These are phyloP conservation scores for Lasioglossum villosulum DNA, from an alignment of 2,888 invertebrate genomes.

Conservation along the genomic window DNA sequence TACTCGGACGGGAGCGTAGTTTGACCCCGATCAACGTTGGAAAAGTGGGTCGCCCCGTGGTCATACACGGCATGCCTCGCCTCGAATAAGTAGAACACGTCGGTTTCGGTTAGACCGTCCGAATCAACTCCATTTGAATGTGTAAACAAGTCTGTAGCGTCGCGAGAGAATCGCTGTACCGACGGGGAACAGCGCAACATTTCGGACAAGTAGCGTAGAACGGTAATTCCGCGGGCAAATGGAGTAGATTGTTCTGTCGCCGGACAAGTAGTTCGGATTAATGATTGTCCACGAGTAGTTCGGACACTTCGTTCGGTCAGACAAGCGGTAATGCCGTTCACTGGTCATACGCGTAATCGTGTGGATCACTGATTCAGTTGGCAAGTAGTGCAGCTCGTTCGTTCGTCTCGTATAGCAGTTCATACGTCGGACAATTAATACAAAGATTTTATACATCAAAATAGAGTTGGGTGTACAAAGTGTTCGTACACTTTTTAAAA, in stretches of 20 bases:
- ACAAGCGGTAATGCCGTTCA: not conserved
- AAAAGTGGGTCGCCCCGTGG: constrained; percentile 3
- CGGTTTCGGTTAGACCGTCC: not conserved
- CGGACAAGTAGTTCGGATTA: not conserved
- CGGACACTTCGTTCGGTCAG: not conserved
- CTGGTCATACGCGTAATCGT: not conserved
- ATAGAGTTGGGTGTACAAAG: too few species aligned
- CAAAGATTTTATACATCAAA: too few species aligned
- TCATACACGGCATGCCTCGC: not conserved
- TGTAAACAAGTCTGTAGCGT: not conserved
- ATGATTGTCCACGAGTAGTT: not conserved
- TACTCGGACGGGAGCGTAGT: not conserved
- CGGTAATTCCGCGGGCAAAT: not conserved
- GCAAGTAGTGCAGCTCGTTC: not conserved
- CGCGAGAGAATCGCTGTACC: not conserved
- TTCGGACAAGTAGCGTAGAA: not conserved
- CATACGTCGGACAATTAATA: too few species aligned
- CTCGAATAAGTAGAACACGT: not conserved
- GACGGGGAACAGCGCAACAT: not conserved
- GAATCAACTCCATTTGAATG: not conserved
- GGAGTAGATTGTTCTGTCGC: not conserved
- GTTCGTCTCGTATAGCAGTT: not conserved
- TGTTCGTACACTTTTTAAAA: too few species aligned
- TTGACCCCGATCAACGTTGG: not conserved
- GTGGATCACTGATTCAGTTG: not conserved